phyloP scores from a whole-genome alignment of 2,113 vertebrate genomes.

The Tauraco erythrolophus region DNA sequence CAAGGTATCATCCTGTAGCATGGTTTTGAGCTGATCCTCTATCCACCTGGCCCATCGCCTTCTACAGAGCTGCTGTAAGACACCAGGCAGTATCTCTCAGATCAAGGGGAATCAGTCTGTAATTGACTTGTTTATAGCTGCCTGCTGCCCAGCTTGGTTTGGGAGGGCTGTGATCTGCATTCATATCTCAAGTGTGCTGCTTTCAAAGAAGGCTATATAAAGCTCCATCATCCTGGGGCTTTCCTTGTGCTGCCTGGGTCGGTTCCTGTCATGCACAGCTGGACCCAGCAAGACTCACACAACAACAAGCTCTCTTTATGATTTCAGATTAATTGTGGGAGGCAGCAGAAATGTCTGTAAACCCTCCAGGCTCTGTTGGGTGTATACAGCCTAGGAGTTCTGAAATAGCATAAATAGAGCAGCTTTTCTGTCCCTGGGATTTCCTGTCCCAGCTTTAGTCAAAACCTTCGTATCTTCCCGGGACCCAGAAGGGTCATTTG shows the following conservation, averaged over 20 bases:
- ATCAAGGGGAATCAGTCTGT: neutral
- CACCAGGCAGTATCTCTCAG: neutral
- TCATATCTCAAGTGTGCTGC: neutral
- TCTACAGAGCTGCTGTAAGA: neutral
- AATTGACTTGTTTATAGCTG: slow-evolving; percentile 1
- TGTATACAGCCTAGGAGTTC: neutral
- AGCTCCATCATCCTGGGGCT: neutral
- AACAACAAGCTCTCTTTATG: neutral
- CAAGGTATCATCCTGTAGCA: neutral
- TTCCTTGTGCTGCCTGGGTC: neutral
- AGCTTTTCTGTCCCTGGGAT: neutral
- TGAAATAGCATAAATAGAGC: neutral
- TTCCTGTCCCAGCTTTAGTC: slow-evolving; percentile 1
- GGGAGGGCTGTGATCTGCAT: neutral
- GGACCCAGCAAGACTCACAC: neutral
- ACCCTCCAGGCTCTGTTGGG: neutral
- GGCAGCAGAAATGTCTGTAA: neutral
- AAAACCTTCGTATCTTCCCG: neutral
- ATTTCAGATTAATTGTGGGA: neutral
- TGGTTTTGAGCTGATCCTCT: neutral
- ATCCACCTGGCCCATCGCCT: neutral
- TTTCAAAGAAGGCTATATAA: neutral
- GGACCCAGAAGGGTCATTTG: neutral
- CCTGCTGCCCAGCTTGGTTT: neutral
- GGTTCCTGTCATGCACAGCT: neutral